A percentile compares a stretch with the other conserved stretches of the same genome.
Evolutionary conservation across 2,888 invertebrate genomes (phyloP).

Genomic region (Endotricha flammealis): DNA sequence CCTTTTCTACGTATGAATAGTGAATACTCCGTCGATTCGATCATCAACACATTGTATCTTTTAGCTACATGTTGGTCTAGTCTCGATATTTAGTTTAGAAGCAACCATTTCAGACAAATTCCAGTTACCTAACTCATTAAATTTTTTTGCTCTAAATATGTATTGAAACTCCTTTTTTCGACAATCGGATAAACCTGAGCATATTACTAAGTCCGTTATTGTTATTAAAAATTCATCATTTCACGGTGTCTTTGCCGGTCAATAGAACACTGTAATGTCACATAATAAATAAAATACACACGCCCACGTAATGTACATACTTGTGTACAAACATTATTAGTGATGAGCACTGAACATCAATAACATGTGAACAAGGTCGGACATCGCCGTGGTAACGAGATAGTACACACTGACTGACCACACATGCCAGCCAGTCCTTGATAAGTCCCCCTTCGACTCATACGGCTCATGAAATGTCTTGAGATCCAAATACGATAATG

Average conservation of each 20-base stretch:
- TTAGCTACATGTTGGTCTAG: too few species aligned
- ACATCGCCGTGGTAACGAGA: slow-evolving; percentile 61
- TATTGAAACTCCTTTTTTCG: too few species aligned
- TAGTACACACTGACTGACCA: slow-evolving; percentile 44
- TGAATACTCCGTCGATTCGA: too few species aligned
- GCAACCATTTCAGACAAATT: too few species aligned
- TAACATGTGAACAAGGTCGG: slow-evolving; percentile 57
- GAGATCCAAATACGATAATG: slow-evolving; percentile 12
- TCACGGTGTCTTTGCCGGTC: slow-evolving; percentile 1
- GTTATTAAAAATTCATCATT: slow-evolving; percentile 5
- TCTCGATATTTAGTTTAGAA: too few species aligned
- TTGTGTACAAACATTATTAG: slow-evolving; percentile 27
- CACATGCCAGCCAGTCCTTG: slow-evolving; percentile 25
- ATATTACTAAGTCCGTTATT: too few species aligned
- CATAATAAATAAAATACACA: background rate
- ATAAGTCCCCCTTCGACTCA: slow-evolving; percentile 22
- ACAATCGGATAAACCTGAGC: too few species aligned
- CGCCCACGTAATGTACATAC: slow-evolving; percentile 1
- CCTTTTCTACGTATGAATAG: too few species aligned
- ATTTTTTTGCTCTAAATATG: too few species aligned
- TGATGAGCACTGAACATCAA: slow-evolving; percentile 50
- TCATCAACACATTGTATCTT: too few species aligned
- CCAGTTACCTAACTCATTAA: too few species aligned
- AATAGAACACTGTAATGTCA: slow-evolving; percentile 2
- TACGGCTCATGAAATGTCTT: slow-evolving; percentile 21